Evolutionary conservation across 1,140 invertebrate genomes (phyloP).

Genomic region (Drosophila pandora): DNA sequence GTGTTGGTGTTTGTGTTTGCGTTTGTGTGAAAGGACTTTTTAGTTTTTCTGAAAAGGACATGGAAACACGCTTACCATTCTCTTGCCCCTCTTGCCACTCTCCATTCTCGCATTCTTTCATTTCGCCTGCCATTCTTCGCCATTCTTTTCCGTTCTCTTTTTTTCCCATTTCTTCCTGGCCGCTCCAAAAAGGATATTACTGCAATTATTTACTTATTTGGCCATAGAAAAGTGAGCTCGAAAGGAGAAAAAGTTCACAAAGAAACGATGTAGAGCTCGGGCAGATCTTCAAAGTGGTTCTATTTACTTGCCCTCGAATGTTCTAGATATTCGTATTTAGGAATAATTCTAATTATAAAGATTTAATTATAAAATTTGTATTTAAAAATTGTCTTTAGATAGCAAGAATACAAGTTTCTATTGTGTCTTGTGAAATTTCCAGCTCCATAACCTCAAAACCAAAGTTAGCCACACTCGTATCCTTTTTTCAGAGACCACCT

Average conservation of each 20-base stretch:
- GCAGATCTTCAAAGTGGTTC: slow-evolving; percentile 49
- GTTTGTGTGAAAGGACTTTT: slow-evolving; percentile 75
- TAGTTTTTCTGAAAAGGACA: slow-evolving; percentile 78
- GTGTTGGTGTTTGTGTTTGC: slow-evolving; percentile 25
- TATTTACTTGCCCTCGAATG: slow-evolving; percentile 33
- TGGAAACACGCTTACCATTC: slow-evolving; percentile 80
- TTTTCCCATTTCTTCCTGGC: slow-evolving; percentile 46
- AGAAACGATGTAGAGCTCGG: slow-evolving; percentile 39
- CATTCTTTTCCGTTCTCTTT: slow-evolving; percentile 44
- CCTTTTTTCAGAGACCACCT: background rate
- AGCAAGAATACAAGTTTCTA: background rate
- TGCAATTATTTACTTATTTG: slow-evolving; percentile 82
- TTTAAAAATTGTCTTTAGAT: background rate
- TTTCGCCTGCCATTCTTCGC: slow-evolving; percentile 59
- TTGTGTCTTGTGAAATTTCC: no score
- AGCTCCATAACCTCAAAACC: slow-evolving; percentile 10
- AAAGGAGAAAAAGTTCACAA: slow-evolving; percentile 39
- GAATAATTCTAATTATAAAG: no score
- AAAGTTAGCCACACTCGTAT: slow-evolving; percentile 4
- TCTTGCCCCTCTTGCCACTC: slow-evolving; percentile 29
- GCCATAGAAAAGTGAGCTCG: slow-evolving; percentile 69
- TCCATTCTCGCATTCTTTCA: slow-evolving; percentile 70
- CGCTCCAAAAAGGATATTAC: slow-evolving; percentile 78
- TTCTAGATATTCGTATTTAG: background rate
- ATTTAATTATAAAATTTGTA: background rate